A percentile compares a stretch with the other conserved stretches of the same genome.
These are phyloP conservation scores for Gymnocephalus cernua DNA, from an alignment of 2,113 vertebrate species.

Conservation along the genomic window DNA sequence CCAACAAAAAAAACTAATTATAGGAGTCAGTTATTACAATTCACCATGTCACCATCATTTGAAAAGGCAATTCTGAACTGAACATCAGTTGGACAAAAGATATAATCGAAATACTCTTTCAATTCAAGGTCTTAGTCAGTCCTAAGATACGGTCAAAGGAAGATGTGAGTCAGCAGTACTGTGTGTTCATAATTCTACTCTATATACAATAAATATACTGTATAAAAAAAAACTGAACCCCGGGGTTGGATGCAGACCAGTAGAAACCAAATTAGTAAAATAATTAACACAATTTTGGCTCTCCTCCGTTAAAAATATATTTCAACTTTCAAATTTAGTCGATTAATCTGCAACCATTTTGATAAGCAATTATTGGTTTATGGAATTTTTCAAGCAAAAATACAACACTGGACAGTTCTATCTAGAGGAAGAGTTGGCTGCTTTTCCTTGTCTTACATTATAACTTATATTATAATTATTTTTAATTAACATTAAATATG, in stretches of 20 bases:
- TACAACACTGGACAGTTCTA: background rate
- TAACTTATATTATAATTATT: too few species aligned
- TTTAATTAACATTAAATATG: background rate
- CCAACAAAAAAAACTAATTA: background rate
- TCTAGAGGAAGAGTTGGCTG: background rate
- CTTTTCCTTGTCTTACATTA: background rate
- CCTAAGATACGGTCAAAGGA: background rate
- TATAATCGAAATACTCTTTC: background rate
- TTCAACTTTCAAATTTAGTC: too few species aligned
- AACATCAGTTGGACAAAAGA: background rate
- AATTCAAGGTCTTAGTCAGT: background rate
- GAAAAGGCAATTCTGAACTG: background rate
- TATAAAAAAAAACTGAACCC: background rate
- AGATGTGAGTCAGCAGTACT: background rate
- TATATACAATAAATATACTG: background rate
- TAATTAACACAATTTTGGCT: background rate
- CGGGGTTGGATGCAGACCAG: background rate
- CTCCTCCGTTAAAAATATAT: too few species aligned
- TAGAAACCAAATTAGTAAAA: constrained; percentile 4
- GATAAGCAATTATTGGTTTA: background rate
- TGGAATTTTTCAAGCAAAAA: background rate
- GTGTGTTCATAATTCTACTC: background rate
- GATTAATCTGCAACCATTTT: background rate
- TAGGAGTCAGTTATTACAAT: background rate
- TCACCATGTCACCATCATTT: too few species aligned